Percentiles rank a stretch among this genome's conserved stretches.
phyloP scores from a whole-genome alignment of 1,140 invertebrate genomes.

The Tribolium madens region DNA sequence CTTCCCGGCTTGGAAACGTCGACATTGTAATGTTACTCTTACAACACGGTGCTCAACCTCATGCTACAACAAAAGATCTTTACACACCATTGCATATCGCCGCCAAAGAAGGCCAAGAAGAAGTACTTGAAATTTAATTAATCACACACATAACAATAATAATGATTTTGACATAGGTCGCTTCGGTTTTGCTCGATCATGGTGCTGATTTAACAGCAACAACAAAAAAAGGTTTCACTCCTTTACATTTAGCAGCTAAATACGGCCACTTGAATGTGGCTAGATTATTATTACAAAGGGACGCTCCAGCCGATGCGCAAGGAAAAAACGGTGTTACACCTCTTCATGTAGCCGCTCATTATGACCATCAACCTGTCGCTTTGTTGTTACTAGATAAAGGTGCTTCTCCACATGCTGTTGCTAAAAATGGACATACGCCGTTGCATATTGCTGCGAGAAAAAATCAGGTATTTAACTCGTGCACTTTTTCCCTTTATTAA shows the following conservation, averaged over 20 bases:
- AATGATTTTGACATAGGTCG: constrained; percentile 70
- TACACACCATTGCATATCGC: constrained; percentile 98
- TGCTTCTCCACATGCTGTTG: constrained; percentile 93
- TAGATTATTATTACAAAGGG: constrained; percentile 84
- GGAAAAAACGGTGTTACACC: constrained; percentile 99
- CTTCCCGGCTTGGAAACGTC: constrained; percentile 90
- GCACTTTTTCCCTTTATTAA: no score
- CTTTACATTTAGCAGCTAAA: constrained; percentile 96
- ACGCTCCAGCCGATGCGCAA: constrained; percentile 92
- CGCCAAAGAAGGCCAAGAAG: constrained; percentile 95
- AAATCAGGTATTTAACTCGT: constrained; percentile 80
- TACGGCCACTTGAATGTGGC: constrained; percentile 97
- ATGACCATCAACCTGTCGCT: constrained; percentile 95
- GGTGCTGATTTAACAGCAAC: constrained; percentile 90
- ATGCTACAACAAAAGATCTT: constrained; percentile 91
- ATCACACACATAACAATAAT: neutral
- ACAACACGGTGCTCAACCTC: constrained; percentile 89
- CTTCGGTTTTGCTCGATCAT: constrained; percentile 90
- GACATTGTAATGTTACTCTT: constrained; percentile 93
- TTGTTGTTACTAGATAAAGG: constrained; percentile 92
- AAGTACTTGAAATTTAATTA: constrained; percentile 67
- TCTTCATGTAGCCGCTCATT: constrained; percentile 97
- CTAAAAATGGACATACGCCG: constrained; percentile 98
- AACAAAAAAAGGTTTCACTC: constrained; percentile 98
- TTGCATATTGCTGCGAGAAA: constrained; percentile 98